Evolutionary conservation across 2,888 invertebrate species (phyloP).

Genomic region (Conomelus anceps): DNA sequence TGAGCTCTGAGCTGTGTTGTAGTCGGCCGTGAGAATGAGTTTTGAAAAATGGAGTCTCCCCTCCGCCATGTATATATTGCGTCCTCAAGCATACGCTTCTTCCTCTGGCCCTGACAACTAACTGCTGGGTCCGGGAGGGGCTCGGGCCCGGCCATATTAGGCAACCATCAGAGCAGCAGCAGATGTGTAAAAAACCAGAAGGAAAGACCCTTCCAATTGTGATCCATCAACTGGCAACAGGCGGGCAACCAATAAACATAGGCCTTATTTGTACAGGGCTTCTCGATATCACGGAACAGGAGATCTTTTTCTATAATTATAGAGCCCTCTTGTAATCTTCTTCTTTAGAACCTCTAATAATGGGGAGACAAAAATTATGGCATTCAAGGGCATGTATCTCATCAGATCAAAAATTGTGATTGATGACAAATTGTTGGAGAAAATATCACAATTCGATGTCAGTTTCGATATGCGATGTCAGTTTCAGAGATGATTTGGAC

Average conservation of each 20-base stretch:
- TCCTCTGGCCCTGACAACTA: too few species aligned
- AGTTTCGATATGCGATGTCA: too few species aligned
- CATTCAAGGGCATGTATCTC: too few species aligned
- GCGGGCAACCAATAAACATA: background rate
- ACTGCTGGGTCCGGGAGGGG: background rate
- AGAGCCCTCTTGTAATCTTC: too few species aligned
- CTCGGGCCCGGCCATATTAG: background rate
- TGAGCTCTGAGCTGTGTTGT: background rate
- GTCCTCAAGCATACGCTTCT: background rate
- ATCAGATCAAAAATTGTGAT: too few species aligned
- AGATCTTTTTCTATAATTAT: too few species aligned
- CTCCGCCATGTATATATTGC: background rate
- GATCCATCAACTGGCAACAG: background rate
- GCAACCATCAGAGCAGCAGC: background rate
- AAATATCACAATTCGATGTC: too few species aligned
- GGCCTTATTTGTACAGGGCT: background rate
- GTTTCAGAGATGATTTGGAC: too few species aligned
- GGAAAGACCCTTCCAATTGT: background rate
- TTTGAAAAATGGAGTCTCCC: background rate
- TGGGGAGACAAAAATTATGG: too few species aligned
- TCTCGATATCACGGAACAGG: background rate
- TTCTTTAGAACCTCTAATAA: too few species aligned
- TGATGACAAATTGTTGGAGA: too few species aligned
- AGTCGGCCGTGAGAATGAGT: background rate
- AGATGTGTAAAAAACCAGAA: background rate